These are phyloP conservation scores for Zaprionus africanus DNA, from an alignment of 1,140 invertebrate species.

Conservation along the genomic window DNA sequence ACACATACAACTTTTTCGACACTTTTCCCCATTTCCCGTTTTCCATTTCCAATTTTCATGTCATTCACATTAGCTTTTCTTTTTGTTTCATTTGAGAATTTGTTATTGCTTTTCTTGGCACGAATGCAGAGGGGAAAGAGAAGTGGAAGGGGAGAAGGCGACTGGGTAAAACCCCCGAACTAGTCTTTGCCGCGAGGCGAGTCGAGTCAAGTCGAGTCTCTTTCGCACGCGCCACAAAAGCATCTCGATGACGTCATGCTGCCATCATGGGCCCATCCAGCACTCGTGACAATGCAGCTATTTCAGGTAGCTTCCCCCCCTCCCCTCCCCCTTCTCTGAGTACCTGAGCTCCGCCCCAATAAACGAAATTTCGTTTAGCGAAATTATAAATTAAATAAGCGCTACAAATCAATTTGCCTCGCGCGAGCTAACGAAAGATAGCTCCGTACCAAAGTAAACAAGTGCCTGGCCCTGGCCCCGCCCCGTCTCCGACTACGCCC, in stretches of 20 bases:
- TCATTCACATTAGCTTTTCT: slow-evolving; percentile 41
- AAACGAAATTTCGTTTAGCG: slow-evolving; percentile 54
- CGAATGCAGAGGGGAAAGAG: slow-evolving; percentile 7
- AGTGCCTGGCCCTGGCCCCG: slow-evolving; percentile 20
- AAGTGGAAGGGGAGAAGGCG: too few species aligned
- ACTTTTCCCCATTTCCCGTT: slow-evolving; percentile 34
- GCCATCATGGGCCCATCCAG: neutral
- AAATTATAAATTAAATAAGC: slow-evolving; percentile 63
- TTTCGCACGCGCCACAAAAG: slow-evolving; percentile 46
- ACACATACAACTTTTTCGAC: slow-evolving; percentile 43
- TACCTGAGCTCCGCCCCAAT: slow-evolving; percentile 14
- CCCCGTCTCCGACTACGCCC: neutral
- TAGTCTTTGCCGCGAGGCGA: slow-evolving; percentile 22
- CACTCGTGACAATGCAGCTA: slow-evolving; percentile 59
- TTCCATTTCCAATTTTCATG: slow-evolving; percentile 34
- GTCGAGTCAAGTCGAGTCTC: neutral
- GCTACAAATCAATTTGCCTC: slow-evolving; percentile 46
- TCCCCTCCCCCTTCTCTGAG: neutral
- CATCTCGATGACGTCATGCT: slow-evolving; percentile 63
- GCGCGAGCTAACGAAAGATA: neutral
- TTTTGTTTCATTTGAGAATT: neutral
- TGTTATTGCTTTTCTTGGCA: slow-evolving; percentile 49
- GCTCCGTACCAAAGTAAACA: slow-evolving; percentile 25
- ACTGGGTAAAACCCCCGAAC: slow-evolving; percentile 60
- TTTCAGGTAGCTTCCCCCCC: neutral